These are phyloP conservation scores for Neosilurus hyrtlii DNA, from an alignment of 2,797 vertebrate species.

Conservation along the genomic window DNA sequence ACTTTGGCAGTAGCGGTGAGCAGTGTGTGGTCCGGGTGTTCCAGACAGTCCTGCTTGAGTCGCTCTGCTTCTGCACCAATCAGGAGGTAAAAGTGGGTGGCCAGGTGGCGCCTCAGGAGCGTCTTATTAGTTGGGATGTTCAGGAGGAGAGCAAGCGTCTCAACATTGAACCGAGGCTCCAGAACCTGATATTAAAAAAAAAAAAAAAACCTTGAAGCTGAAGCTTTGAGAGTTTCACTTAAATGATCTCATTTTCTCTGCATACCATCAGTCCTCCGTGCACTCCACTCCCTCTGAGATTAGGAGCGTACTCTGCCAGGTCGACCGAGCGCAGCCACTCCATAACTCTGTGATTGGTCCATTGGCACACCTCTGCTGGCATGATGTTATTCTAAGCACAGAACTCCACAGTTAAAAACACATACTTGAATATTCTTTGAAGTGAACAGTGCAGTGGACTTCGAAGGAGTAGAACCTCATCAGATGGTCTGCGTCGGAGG, in stretches of 20 bases:
- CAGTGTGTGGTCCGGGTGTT: conserved; percentile 84
- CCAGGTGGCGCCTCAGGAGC: conserved; percentile 88
- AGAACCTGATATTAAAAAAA: conserved; percentile 76
- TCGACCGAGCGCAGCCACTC: conserved; percentile 94
- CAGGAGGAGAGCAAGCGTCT: conserved; percentile 90
- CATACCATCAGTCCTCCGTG: conserved; percentile 93
- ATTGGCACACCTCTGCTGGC: conserved; percentile 84
- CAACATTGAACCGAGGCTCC: conserved; percentile 95
- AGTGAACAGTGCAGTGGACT: not conserved
- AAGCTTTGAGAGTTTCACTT: not conserved
- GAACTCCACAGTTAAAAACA: not conserved
- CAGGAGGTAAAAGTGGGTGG: conserved; percentile 94
- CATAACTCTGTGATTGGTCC: conserved; percentile 97
- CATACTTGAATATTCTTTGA: not conserved
- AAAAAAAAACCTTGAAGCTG: not conserved
- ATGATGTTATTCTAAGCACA: conserved; percentile 77
- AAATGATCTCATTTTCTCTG: not conserved
- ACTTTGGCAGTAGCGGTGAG: conserved; percentile 91
- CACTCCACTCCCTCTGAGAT: conserved; percentile 90
- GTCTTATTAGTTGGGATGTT: conserved; percentile 96
- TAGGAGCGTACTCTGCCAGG: conserved; percentile 91
- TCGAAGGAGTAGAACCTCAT: conserved; percentile 66
- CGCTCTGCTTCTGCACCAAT: conserved; percentile 85
- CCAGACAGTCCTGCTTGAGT: conserved; percentile 89
- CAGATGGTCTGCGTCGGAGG: conserved; percentile 85